Evolutionary conservation across 2,113 vertebrate genomes (phyloP), one percentile per base, ranked within the genome.

Genomic region (Equus przewalskii): DNA sequence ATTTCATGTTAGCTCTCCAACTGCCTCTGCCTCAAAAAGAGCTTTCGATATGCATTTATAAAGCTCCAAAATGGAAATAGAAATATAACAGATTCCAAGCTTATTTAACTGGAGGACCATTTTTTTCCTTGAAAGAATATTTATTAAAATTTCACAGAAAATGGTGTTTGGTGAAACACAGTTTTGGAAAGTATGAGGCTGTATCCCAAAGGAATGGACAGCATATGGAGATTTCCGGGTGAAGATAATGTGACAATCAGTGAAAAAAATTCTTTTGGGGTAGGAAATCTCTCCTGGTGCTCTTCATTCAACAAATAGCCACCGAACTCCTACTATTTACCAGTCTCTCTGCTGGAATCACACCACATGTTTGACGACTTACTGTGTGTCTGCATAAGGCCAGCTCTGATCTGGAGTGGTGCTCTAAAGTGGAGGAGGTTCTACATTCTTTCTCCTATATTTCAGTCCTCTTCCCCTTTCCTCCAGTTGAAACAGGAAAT

Each of bases 81-180:
- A 60, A 84, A 78, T 73, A 51, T 64, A 76, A 56, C n/a, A 78
- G 78, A 83, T 96, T 80, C 30, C 33, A 80, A 91, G 51, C 26
- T 79, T 87, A 78, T 5, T 95, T 96, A 92, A 91, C 46, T 92
- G 78, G 69, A 96, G 72, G 92, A 46, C 19, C 8, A 33, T 93
- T 90, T 91, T 94, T 75, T 41, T 3, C n/a, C 22, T 67, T 54
- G 19, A 60, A 95, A 51, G 28, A 56, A 49, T 92, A 36, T 80
- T 91, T 96, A 72, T 90, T 97, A 90, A 97, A 78, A 75, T 51
- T 28, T 96, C 44, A 70, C 33, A 89, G 91, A 80, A 65, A 83
- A 72, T 64, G 12, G 22, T 64, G 24, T 87, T 86, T 87, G 73
- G 70, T 96, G 36, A 62, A 89, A 51, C 54, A 91, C 14, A 96